phyloP scores from a whole-genome alignment of 2,888 invertebrate genomes.

The Atethmia centrago region DNA sequence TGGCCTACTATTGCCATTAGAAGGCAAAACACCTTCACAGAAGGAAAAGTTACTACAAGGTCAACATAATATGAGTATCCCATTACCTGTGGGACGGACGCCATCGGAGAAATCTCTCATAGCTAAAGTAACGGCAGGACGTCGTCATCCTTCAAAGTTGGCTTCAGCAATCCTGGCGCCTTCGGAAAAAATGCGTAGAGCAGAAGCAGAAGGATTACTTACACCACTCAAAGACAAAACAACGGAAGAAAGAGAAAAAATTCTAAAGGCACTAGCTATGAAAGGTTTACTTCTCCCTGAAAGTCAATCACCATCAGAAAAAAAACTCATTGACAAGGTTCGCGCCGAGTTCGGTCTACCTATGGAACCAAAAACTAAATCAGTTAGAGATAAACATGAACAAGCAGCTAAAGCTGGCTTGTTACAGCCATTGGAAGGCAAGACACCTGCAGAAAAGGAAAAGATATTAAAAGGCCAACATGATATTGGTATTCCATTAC shows the following conservation, averaged over 20 bases:
- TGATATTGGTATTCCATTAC: slow-evolving; percentile 50
- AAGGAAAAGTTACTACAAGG: slow-evolving; percentile 34
- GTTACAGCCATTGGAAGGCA: slow-evolving; percentile 18
- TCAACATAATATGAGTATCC: slow-evolving; percentile 17
- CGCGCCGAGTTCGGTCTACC: slow-evolving; percentile 17
- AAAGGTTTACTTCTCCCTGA: slow-evolving; percentile 57
- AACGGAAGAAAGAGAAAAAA: slow-evolving; percentile 61
- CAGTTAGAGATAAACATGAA: slow-evolving; percentile 1
- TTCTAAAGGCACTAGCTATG: slow-evolving; percentile 62
- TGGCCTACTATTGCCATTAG: slow-evolving; percentile 38
- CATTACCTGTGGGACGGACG: slow-evolving; percentile 48
- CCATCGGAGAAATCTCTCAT: slow-evolving; percentile 34
- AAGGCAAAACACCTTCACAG: slow-evolving; percentile 35
- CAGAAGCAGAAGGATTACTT: slow-evolving; percentile 27
- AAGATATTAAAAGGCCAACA: slow-evolving; percentile 61
- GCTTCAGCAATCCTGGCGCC: background rate
- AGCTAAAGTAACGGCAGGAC: slow-evolving; percentile 15
- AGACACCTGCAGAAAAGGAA: slow-evolving; percentile 60
- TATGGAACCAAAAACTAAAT: slow-evolving; percentile 16
- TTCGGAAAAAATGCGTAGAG: slow-evolving; percentile 10
- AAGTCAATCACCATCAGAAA: slow-evolving; percentile 55
- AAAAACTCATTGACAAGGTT: slow-evolving; percentile 12
- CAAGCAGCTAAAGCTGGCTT: slow-evolving; percentile 15
- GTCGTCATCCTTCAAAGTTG: background rate
- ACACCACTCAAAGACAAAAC: slow-evolving; percentile 59